A percentile compares a stretch with the other conserved stretches of the same genome.
phyloP scores from a whole-genome alignment of 2,113 vertebrate species.

The Paramormyrops kingsleyae region DNA sequence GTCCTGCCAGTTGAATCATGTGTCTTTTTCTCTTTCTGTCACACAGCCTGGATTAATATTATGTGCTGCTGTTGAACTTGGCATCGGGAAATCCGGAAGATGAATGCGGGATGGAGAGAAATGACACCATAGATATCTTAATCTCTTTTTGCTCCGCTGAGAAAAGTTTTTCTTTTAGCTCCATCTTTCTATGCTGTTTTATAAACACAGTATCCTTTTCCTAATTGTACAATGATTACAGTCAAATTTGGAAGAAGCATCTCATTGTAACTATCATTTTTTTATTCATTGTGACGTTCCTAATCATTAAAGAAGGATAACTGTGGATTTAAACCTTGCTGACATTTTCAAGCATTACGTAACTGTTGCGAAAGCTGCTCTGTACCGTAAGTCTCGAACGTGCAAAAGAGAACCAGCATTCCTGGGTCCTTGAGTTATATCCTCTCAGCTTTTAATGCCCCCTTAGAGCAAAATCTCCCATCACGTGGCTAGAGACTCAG shows the following conservation, averaged over 20 bases:
- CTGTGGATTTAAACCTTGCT: not conserved
- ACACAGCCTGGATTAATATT: constrained; percentile 31
- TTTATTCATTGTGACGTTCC: not conserved
- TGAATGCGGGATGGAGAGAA: constrained; percentile 16
- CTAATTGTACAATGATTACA: not conserved
- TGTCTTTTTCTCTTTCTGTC: constrained; percentile 30
- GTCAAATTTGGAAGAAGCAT: not conserved
- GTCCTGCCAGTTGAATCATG: constrained; percentile 17
- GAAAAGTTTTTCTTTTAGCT: not conserved
- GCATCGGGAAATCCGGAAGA: constrained; percentile 22
- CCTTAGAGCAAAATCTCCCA: not conserved
- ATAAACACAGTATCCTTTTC: not conserved
- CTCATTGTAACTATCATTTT: not conserved
- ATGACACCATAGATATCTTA: constrained; percentile 9
- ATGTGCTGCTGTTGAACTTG: constrained; percentile 31
- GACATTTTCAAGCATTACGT: not conserved
- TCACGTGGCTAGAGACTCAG: not conserved
- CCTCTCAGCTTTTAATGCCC: constrained; percentile 1
- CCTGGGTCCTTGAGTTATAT: not conserved
- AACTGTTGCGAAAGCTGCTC: not conserved
- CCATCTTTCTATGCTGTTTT: not conserved
- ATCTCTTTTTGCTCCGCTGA: not conserved
- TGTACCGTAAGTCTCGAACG: not conserved
- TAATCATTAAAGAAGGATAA: not conserved
- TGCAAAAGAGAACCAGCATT: not conserved